Conservation (phyloP, 2,113 vertebrate genomes). For the Eulacestoma nigropectus region DNA sequence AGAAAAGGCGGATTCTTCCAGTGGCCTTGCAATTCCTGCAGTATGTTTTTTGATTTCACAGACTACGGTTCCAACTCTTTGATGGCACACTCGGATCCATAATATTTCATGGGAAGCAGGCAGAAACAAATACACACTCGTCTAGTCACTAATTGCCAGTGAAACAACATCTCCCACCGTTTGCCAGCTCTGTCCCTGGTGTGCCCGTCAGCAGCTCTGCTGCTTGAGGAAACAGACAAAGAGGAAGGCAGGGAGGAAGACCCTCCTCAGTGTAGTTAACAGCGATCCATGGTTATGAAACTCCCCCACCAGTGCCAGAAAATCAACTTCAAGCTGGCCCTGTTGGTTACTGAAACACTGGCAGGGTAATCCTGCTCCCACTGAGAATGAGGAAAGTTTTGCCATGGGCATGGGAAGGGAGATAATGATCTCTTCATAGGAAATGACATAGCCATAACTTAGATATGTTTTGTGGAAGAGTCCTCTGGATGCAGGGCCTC, state of each 20-base stretch:
- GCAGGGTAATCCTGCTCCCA: neutral
- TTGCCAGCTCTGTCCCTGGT: conserved; percentile 65
- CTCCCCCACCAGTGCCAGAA: conserved; percentile 58
- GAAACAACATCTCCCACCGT: conserved; percentile 63
- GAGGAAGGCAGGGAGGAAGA: conserved; percentile 53
- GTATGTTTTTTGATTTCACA: conserved; percentile 21
- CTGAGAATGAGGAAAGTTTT: neutral
- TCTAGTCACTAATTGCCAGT: conserved; percentile 62
- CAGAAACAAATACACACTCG: conserved; percentile 61
- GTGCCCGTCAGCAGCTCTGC: conserved; percentile 34
- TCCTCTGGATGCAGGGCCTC: neutral
- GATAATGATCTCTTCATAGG: neutral
- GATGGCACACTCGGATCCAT: conserved; percentile 35
- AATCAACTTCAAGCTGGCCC: neutral
- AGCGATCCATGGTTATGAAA: conserved; percentile 54
- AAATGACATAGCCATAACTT: neutral
- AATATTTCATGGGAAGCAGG: conserved; percentile 69
- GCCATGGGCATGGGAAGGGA: neutral
- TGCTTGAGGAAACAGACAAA: conserved; percentile 66
- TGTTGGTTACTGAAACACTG: neutral
- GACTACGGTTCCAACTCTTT: conserved; percentile 28
- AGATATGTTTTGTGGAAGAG: neutral
- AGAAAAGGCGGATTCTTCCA: neutral
- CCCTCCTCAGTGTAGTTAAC: conserved; percentile 39
- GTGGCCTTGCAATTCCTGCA: neutral